phyloP scores from a whole-genome alignment of 2,113 vertebrate species.

The Ploceus nigricollis region DNA sequence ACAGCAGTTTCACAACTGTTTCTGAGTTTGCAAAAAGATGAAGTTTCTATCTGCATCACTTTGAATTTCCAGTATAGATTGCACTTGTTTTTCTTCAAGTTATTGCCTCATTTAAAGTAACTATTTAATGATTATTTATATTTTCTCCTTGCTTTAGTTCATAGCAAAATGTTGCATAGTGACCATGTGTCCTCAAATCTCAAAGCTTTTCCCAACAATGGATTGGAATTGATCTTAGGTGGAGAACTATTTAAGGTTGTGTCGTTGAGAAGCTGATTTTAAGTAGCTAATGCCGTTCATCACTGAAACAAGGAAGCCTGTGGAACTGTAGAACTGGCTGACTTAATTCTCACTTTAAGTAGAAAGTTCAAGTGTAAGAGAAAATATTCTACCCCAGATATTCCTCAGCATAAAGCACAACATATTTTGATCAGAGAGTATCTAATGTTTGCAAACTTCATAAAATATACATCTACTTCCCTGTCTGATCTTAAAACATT shows the following conservation, averaged over 20 bases:
- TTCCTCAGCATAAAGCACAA: not conserved
- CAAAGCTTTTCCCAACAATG: not conserved
- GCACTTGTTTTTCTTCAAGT: not conserved
- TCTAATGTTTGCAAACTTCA: conserved; percentile 29
- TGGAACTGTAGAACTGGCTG: not conserved
- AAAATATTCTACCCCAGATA: not conserved
- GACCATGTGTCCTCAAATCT: not conserved
- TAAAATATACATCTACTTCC: conserved; percentile 17
- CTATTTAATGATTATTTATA: not conserved
- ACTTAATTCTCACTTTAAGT: not conserved
- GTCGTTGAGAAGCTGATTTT: not conserved
- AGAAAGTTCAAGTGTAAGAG: not conserved
- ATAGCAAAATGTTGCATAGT: not conserved
- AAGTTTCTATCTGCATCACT: not conserved
- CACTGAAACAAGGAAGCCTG: not conserved
- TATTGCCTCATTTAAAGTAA: not conserved
- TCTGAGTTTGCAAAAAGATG: not conserved
- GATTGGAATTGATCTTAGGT: conserved; percentile 11
- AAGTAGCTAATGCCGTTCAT: not conserved
- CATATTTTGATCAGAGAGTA: conserved; percentile 34
- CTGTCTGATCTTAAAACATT: conserved; percentile 15
- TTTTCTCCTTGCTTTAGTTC: not conserved
- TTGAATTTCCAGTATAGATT: not conserved
- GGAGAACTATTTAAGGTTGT: not conserved
- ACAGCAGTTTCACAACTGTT: not conserved